Conservation (phyloP, 2,888 invertebrate genomes). For the Buathra laborator region DNA sequence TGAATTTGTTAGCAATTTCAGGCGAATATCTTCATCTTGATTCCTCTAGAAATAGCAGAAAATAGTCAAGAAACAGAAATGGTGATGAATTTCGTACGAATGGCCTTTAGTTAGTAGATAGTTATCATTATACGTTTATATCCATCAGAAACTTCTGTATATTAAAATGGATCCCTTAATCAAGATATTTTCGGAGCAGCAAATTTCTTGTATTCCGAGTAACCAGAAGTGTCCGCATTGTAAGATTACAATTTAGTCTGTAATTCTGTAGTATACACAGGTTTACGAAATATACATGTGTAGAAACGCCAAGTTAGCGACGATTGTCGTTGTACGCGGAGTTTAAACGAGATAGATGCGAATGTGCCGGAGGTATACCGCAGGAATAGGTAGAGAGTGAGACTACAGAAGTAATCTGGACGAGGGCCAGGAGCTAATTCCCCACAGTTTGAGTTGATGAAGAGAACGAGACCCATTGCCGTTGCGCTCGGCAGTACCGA, state of each 20-base stretch:
- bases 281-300: slow-evolving; percentile 15
- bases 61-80: no score
- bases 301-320: slow-evolving; percentile 43
- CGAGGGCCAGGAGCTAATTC: slow-evolving; percentile 81
- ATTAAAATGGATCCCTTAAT: no score
- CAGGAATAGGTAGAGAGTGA: slow-evolving; percentile 56
- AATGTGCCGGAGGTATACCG: slow-evolving; percentile 57
- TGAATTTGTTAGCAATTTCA: no score
- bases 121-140: no score
- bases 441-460: slow-evolving; percentile 81
- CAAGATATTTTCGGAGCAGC: no score
- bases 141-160: no score
- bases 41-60: no score
- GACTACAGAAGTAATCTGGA: slow-evolving; percentile 80
- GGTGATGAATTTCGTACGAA: no score
- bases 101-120: no score
- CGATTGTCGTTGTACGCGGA: slow-evolving; percentile 28
- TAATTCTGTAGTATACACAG: background rate
- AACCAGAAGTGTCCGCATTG: background rate
- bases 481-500: slow-evolving; percentile 40
- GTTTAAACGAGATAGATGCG: slow-evolving; percentile 67
- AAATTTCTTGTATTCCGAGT: background rate
- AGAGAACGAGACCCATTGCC: slow-evolving; percentile 79
- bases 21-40: no score
- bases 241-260: slow-evolving; percentile 3